Percentiles rank a stretch among this genome's conserved stretches.
phyloP scores from a whole-genome alignment of 2,113 vertebrate species.

The Calidris pugnax region DNA sequence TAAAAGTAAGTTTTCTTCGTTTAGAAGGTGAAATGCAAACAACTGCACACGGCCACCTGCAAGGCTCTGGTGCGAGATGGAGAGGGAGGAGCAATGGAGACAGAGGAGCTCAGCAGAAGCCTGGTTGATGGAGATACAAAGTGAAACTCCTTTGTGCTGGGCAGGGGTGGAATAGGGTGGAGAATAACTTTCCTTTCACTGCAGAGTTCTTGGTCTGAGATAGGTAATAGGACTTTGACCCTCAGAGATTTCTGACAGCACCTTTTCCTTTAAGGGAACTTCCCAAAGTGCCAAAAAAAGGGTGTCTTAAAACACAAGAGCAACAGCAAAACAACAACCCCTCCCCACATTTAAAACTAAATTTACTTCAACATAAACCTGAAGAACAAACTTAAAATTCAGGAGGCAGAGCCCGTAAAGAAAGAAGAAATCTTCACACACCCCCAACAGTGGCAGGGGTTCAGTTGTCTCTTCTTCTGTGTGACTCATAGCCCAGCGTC shows the following conservation, averaged over 20 bases:
- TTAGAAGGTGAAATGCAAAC: neutral
- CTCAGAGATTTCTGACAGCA: neutral
- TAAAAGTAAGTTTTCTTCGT: neutral
- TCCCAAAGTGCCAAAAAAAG: neutral
- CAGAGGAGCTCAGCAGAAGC: neutral
- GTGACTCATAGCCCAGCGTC: neutral
- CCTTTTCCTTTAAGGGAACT: neutral
- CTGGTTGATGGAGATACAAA: neutral
- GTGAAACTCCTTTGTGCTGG: neutral
- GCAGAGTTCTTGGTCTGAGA: neutral
- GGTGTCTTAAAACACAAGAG: neutral
- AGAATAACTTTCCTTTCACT: neutral
- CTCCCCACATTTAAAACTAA: neutral
- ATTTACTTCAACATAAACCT: neutral
- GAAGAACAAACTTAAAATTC: neutral
- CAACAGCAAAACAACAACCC: neutral
- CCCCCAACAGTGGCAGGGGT: rapidly evolving
- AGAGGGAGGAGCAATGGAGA: neutral
- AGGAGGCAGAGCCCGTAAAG: neutral
- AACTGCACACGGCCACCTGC: neutral
- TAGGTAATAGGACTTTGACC: neutral
- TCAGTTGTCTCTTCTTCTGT: neutral
- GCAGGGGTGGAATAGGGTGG: neutral
- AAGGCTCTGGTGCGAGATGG: neutral
- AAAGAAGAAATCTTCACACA: neutral